phyloP scores from a whole-genome alignment of 1,140 invertebrate genomes.

The Melanaphis sacchari region DNA sequence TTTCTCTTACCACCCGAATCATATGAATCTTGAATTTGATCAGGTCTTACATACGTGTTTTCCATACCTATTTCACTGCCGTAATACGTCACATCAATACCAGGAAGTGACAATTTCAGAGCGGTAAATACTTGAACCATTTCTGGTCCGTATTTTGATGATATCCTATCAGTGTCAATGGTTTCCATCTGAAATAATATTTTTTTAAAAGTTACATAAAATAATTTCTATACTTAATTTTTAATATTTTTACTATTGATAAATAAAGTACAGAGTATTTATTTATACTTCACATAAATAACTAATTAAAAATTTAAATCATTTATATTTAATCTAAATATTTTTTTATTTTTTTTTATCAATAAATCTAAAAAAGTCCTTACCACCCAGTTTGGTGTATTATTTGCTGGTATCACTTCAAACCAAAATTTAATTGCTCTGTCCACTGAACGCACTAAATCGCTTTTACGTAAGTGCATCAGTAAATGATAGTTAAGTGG shows the following conservation, averaged over 20 bases:
- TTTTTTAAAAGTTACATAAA: neutral
- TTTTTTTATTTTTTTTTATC: neutral
- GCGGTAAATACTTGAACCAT: neutral
- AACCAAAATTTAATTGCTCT: conserved; percentile 5
- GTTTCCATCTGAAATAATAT: conserved; percentile 59
- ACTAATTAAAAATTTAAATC: neutral
- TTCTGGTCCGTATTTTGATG: neutral
- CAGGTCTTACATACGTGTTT: conserved; percentile 62
- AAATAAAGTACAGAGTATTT: too few species aligned
- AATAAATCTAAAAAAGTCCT: neutral
- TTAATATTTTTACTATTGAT: neutral
- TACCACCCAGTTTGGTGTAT: conserved; percentile 20
- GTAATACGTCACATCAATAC: conserved; percentile 56
- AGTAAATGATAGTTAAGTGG: conserved; percentile 22
- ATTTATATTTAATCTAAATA: neutral
- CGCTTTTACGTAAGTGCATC: neutral
- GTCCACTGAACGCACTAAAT: neutral
- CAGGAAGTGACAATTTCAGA: conserved; percentile 46
- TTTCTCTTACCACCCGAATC: conserved; percentile 60
- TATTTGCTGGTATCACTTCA: neutral
- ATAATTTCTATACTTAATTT: neutral
- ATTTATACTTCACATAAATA: neutral
- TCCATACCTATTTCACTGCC: conserved; percentile 58
- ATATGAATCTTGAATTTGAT: conserved; percentile 48
- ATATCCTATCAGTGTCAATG: neutral